A percentile compares a stretch with the other conserved stretches of the same genome.
These are phyloP conservation scores for Spinibarbus caldwelli DNA, from an alignment of 2,797 vertebrate species.

Conservation along the genomic window DNA sequence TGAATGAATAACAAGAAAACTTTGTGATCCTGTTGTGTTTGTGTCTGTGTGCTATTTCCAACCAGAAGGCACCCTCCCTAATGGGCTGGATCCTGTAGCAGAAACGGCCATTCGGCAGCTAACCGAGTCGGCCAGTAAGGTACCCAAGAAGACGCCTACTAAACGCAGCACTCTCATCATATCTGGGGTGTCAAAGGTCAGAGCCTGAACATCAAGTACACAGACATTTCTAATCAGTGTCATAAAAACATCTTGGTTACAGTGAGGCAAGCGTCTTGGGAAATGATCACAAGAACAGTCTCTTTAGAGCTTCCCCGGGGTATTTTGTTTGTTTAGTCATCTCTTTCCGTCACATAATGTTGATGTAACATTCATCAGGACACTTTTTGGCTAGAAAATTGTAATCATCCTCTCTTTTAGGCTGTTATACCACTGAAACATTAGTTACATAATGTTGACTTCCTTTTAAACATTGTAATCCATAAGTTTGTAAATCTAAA, in stretches of 20 bases:
- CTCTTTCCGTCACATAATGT: background rate
- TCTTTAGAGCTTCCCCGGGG: constrained; percentile 13
- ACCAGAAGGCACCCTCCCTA: constrained; percentile 85
- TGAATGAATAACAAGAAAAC: background rate
- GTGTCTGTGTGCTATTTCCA: constrained; percentile 56
- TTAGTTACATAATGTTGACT: background rate
- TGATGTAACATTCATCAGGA: background rate
- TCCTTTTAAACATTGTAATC: constrained; percentile 7
- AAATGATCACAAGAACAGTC: background rate
- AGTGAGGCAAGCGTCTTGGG: constrained; percentile 7
- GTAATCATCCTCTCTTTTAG: background rate
- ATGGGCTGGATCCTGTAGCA: constrained; percentile 94
- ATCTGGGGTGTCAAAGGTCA: constrained; percentile 97
- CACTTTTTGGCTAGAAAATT: background rate
- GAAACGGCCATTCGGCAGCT: constrained; percentile 97
- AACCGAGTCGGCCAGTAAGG: constrained; percentile 87
- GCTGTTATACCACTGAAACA: background rate
- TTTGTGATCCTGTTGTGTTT: constrained; percentile 35
- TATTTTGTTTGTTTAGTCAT: constrained; percentile 16
- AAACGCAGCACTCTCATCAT: constrained; percentile 98
- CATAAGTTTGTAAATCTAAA: background rate
- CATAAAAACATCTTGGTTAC: constrained; percentile 20
- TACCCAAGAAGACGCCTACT: constrained; percentile 90
- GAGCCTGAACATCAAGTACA: constrained; percentile 33
- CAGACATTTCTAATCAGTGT: background rate